Evolutionary conservation across 2,888 invertebrate species (phyloP).

Genomic region (Torymus auratus): DNA sequence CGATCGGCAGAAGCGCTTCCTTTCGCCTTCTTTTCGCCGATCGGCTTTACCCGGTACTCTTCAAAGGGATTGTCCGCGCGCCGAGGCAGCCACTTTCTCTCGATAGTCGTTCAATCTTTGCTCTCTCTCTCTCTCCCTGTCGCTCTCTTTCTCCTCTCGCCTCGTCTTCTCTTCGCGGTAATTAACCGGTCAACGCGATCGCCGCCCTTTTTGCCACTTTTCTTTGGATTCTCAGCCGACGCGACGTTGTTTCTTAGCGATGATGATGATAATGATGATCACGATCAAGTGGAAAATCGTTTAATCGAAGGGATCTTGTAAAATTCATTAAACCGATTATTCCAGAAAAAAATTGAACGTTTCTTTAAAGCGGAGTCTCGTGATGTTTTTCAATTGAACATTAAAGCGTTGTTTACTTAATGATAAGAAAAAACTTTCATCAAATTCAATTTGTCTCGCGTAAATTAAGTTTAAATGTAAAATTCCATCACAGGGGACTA

Average conservation of each 20-base stretch:
- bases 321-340: constrained; percentile 27
- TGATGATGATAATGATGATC: no score
- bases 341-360: constrained; percentile 57
- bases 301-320: constrained; percentile 17
- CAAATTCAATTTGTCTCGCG: constrained; percentile 67
- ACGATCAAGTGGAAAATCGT: constrained; percentile 43
- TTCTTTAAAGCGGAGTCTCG: constrained; percentile 61
- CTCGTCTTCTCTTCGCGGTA: constrained; percentile 48
- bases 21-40: constrained; percentile 23
- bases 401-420: constrained; percentile 70
- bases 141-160: not conserved
- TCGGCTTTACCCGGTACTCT: constrained; percentile 41
- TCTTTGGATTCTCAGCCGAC: constrained; percentile 17
- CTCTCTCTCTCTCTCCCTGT: constrained; percentile 13
- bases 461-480: constrained; percentile 61
- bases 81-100: constrained; percentile 54
- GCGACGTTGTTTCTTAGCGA: not conserved
- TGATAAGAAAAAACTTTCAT: constrained; percentile 75
- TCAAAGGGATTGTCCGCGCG: constrained; percentile 57
- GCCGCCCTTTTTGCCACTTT: constrained; percentile 46
- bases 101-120: constrained; percentile 55
- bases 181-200: constrained; percentile 52
- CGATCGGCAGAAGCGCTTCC: not conserved
- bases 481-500: constrained; percentile 19
- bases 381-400: constrained; percentile 15